phyloP scores from a whole-genome alignment of 2,888 invertebrate species.

The Lasioglossum calceatum region DNA sequence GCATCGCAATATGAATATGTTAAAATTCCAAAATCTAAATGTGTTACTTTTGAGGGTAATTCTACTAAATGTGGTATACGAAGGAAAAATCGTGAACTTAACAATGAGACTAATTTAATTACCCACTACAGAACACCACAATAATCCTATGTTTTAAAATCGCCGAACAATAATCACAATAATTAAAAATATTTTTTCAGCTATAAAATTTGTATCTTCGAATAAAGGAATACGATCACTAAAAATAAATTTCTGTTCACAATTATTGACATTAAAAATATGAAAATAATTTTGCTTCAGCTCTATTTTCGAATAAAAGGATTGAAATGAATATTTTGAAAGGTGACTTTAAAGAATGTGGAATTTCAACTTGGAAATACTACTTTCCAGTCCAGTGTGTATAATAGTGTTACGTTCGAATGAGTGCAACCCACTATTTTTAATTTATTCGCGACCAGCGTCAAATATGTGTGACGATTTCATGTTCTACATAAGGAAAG shows the following conservation, averaged over 20 bases:
- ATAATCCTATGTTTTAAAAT: neutral
- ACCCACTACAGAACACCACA: neutral
- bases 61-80: neutral
- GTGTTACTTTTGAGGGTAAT: neutral
- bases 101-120: neutral
- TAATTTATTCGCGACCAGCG: neutral
- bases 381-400: neutral
- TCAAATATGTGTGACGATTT: constrained; percentile 11
- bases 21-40: neutral
- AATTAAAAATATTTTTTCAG: neutral
- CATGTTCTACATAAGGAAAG: neutral
- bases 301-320: neutral
- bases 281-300: neutral
- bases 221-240: neutral
- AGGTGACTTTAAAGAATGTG: neutral
- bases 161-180: neutral
- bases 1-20: neutral
- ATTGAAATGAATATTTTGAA: neutral
- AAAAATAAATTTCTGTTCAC: neutral
- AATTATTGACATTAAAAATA: neutral
- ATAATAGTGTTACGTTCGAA: neutral
- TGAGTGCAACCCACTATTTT: neutral
- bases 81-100: neutral
- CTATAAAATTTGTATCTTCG: neutral
- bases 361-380: neutral